Evolutionary conservation across 2,797 vertebrate species (phyloP).

Genomic region (Dendrocincla fuliginosa): DNA sequence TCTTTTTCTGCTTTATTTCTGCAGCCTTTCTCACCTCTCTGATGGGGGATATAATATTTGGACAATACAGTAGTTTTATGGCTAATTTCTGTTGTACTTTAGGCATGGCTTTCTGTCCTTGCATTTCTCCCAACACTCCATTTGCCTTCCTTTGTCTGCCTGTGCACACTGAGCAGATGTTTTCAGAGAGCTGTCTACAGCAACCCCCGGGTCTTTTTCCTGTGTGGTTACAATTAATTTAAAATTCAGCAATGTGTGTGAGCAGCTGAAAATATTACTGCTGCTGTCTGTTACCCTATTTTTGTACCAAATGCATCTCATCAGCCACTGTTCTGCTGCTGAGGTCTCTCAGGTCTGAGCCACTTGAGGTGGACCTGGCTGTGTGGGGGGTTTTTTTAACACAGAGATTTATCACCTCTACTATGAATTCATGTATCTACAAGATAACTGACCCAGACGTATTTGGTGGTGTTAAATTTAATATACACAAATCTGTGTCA

Average conservation of each 20-base stretch:
- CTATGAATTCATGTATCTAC: background rate
- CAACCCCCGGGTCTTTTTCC: slow-evolving; percentile 52
- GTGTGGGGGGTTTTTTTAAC: background rate
- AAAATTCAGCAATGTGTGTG: slow-evolving; percentile 23
- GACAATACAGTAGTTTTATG: background rate
- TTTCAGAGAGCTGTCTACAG: slow-evolving; percentile 26
- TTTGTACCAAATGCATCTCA: background rate
- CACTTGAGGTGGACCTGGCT: background rate
- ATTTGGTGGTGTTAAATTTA: background rate
- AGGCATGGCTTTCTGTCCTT: background rate
- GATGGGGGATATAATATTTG: background rate
- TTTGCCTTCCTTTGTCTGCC: background rate
- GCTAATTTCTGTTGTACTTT: background rate
- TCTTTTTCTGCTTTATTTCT: background rate
- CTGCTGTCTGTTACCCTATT: background rate
- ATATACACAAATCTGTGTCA: background rate
- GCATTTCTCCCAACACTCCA: background rate
- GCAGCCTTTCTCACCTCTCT: background rate
- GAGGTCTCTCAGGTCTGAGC: background rate
- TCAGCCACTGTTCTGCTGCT: background rate
- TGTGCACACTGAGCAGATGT: slow-evolving; percentile 49
- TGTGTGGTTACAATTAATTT: slow-evolving; percentile 40
- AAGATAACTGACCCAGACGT: background rate
- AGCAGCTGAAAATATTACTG: slow-evolving; percentile 32
- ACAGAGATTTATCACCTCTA: background rate